A percentile compares a stretch with the other conserved stretches of the same genome.
These are phyloP conservation scores for Acrossocheilus wenchowensis DNA, from an alignment of 2,797 vertebrate genomes.

Conservation along the genomic window DNA sequence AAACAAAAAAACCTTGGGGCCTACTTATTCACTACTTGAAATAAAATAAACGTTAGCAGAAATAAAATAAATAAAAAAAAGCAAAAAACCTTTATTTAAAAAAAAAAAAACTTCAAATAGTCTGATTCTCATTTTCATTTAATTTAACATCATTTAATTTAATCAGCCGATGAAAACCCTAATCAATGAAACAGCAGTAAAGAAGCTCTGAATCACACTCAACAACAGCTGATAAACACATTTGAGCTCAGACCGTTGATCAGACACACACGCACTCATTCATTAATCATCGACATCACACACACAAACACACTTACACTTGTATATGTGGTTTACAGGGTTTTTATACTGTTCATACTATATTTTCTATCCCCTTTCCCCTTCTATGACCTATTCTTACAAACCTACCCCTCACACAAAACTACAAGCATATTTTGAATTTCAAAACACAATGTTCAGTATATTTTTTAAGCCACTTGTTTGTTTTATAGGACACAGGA, in stretches of 20 bases:
- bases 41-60: neutral
- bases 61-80: neutral
- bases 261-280: neutral
- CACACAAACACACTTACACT: neutral
- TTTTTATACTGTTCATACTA: neutral
- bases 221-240: conserved; percentile 13
- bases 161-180: neutral
- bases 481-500: neutral
- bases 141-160: too few species aligned
- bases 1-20: too few species aligned
- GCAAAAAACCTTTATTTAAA: neutral
- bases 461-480: too few species aligned
- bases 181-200: neutral
- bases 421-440: neutral
- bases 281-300: neutral
- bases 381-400: neutral
- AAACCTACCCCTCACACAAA: neutral
- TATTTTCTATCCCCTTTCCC: neutral
- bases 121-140: too few species aligned
- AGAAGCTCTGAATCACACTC: neutral
- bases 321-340: neutral
- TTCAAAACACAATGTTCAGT: neutral
- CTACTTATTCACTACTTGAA: too few species aligned
- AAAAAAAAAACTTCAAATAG: neutral
- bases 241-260: neutral